Conservation (phyloP, 2,888 invertebrate genomes). For the Metellina segmentata region DNA sequence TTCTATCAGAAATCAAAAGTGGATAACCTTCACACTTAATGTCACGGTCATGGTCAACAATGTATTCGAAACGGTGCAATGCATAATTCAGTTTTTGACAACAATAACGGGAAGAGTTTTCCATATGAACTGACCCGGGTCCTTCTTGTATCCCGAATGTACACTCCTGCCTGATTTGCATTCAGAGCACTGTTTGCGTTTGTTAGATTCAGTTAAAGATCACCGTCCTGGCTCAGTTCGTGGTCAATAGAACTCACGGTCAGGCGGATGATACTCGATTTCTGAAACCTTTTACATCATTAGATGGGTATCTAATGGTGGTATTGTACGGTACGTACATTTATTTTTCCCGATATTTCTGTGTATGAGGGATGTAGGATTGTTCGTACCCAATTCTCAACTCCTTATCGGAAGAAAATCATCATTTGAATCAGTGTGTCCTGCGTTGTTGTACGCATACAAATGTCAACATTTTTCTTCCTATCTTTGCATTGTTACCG, state of each 20-base stretch:
- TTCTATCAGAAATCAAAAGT: constrained; percentile 48
- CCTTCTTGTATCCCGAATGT: neutral
- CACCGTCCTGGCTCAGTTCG: neutral
- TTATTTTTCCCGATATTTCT: constrained; percentile 18
- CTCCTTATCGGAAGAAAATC: neutral
- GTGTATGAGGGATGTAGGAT: constrained; percentile 15
- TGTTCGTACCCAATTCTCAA: constrained; percentile 1
- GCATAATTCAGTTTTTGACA: constrained; percentile 17
- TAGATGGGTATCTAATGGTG: constrained; percentile 21
- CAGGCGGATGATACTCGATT: neutral
- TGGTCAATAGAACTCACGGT: neutral
- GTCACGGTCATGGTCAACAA: constrained; percentile 55
- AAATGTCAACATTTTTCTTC: neutral
- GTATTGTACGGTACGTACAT: constrained; percentile 24
- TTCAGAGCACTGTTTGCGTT: constrained; percentile 29
- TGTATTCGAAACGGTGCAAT: neutral
- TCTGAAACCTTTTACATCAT: constrained; percentile 4
- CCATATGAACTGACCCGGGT: constrained; percentile 29
- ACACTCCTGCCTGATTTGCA: neutral
- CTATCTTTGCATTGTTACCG: neutral
- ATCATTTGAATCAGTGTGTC: neutral
- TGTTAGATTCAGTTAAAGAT: constrained; percentile 34
- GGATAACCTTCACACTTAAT: constrained; percentile 39
- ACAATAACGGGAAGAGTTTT: constrained; percentile 64
- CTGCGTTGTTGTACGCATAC: constrained; percentile 6